Base-by-base conservation (phyloP, 2,113 vertebrate genomes). In the Morphnarchus princeps region DNA sequence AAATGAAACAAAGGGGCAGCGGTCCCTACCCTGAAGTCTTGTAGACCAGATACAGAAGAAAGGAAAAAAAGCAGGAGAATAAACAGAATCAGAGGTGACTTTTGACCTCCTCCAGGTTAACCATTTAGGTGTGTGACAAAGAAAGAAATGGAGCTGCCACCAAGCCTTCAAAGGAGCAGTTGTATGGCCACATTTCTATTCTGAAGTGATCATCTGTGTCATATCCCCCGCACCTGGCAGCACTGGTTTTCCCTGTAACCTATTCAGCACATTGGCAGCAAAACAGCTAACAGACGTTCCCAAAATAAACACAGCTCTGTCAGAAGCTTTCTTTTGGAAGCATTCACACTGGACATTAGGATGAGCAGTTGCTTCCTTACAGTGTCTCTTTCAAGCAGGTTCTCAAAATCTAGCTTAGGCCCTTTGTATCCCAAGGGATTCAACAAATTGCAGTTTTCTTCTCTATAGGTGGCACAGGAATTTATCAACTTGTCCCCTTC, bases 231-330 rank as follows among this genome's bases (percentile, higher is more conserved):
- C 65, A 82, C 25, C 1, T 16, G 76, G 43, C 65, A 91, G 69
- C 52, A 40, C 57, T 42, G 38, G 28, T 38, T 87, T 91, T 45
- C 36, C 40, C 69, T 84, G 52, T 49, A 89, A 74, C 72, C 52
- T 92, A 57, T 74, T 83, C 83, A 89, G 83, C 34, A 59, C 38
- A 71, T 7, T 79, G 84, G 91, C 92, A 95, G 91, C 49, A 82
- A 82, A 96, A 71, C 28, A 55, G 86, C 73, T 34, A 89, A 52
- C 40, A 87, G 71, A 89, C 24, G 47, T 93, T 92, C 61, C 76
- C 52, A 79, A 96, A 95, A 97, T 91, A 93, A 93, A 84, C 80
- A 81, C 38, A 84, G 97, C 40, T 91, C 90, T 92, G 42, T 77
- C 87, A 92, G 65, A 79, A 90, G 59, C 81, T 87, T 79, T 69